Evolutionary conservation across 2,113 vertebrate genomes (phyloP), one percentile per base, ranked within the genome.

Genomic region (Paraplagusia blochii): DNA sequence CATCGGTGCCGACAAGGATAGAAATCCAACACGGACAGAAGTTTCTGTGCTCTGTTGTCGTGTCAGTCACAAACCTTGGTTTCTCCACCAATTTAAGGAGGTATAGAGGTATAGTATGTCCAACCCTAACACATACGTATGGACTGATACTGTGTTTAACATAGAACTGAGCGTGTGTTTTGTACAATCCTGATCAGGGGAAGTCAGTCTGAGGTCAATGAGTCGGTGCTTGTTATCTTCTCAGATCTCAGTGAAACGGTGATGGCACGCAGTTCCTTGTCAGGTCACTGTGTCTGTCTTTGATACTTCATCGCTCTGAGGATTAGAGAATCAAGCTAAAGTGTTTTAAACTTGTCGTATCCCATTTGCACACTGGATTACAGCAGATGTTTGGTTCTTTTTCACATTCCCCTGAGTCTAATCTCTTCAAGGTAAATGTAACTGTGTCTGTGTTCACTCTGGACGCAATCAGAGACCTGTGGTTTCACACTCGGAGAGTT

Each of bases 321-420:
- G 79, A 72, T 72, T 76, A 74, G 81, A 75, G 64, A 86, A 79
- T 84, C 72, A 70, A 63, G 74, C 79, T 81, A 57, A 72, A 69
- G 53, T 72, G 73, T 85, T 85, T 65, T 62, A 77, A 85, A 83
- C 65, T 65, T 85, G 85, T 84, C 81, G 62, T 85, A 65, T 78
- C 82, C 81, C 69, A 80, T 89, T 84, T 87, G 83, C 57, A 74
- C 60, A 43, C 66, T 82, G 86, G 83, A 82, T 88, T 77, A 85
- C 72, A 65, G 70, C 66, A 76, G 70, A 76, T 48, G 50, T 52
- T 29, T 60, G 63, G 64, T 77, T 39, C 11, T 74, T 59, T 75
- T 81, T 82, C 76, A 18, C 38, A 64, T 62, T 80, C 74, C 52
- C 62, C 19, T 40, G 64, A 80, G 72, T 79, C 63, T 83, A 80